phyloP scores from a whole-genome alignment of 1,140 invertebrate genomes.

The Leptonema lineaticorne region DNA sequence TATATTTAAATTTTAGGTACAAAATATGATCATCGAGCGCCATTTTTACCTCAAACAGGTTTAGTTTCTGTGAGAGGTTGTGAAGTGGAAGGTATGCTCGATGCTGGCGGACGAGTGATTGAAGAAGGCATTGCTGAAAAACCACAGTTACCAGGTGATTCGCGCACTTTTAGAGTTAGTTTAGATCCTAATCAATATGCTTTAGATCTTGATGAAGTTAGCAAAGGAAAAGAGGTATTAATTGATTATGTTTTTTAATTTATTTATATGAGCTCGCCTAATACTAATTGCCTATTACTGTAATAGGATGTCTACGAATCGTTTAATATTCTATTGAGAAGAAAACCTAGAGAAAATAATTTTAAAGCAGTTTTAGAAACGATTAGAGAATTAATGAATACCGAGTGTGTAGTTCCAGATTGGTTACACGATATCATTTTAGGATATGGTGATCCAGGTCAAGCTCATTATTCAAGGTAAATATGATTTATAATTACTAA shows the following conservation, averaged over 20 bases:
- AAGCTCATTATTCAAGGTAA: conserved; percentile 90
- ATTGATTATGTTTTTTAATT: not conserved
- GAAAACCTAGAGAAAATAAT: conserved; percentile 99
- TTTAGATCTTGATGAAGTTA: conserved; percentile 83
- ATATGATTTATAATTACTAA: not conserved
- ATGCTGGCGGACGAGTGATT: conserved; percentile 91
- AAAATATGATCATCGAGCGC: conserved; percentile 76
- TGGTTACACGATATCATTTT: conserved; percentile 98
- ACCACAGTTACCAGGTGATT: conserved; percentile 83
- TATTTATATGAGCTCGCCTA: not conserved
- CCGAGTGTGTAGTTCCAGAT: conserved; percentile 97
- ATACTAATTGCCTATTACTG: not conserved
- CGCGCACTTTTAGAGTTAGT: conserved; percentile 89
- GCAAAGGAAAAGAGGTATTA: conserved; percentile 68
- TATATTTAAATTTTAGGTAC: conserved; percentile 58
- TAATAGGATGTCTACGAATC: conserved; percentile 87
- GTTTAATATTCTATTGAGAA: conserved; percentile 96
- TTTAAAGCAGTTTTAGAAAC: conserved; percentile 99
- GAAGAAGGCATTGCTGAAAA: conserved; percentile 94
- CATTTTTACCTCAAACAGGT: conserved; percentile 89
- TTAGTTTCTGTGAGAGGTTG: conserved; percentile 92
- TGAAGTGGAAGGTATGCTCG: conserved; percentile 99
- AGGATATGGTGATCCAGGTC: conserved; percentile 95
- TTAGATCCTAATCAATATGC: conserved; percentile 97
- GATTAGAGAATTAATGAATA: conserved; percentile 98